Percentiles rank a stretch among this genome's conserved stretches.
These are phyloP conservation scores for Eunapius fragilis DNA, from an alignment of 37 sponge, comb jelly and placozoan genomes.

Conservation along the genomic window DNA sequence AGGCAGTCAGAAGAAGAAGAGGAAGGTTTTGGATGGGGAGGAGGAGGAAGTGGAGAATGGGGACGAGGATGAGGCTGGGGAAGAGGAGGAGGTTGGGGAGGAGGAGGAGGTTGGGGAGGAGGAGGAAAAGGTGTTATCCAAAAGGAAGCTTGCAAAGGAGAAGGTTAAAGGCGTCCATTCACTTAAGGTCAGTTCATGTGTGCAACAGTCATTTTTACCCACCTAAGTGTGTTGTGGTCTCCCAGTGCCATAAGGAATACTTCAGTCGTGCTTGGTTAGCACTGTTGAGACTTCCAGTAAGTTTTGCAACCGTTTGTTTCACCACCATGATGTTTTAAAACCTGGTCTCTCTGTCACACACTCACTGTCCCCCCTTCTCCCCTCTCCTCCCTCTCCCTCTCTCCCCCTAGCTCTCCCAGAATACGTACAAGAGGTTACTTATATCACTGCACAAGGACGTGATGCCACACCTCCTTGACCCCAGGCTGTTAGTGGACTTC, in stretches of 20 bases:
- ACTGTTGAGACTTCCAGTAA: constrained; percentile 83
- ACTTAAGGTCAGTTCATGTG: not conserved
- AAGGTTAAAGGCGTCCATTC: constrained; percentile 2
- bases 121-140: constrained; percentile 6
- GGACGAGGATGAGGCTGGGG: not conserved
- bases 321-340: too few species aligned
- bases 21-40: not conserved
- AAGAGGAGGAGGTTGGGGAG: constrained; percentile 6
- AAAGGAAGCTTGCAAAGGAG: constrained; percentile 6
- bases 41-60: too few species aligned
- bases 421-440: constrained; percentile 56
- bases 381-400: not conserved
- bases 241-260: constrained; percentile 51
- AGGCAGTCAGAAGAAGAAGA: not conserved
- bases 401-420: constrained; percentile 22
- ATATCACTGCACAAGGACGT: constrained; percentile 75
- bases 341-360: not conserved
- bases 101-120: not conserved
- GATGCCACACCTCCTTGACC: constrained; percentile 93
- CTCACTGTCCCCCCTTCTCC: not conserved
- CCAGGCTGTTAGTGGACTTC: constrained; percentile 91
- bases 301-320: too few species aligned
- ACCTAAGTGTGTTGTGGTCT: not conserved
- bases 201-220: not conserved
- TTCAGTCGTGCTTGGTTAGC: constrained; percentile 84